phyloP scores from a whole-genome alignment of 2,113 vertebrate genomes.

The Ardeotis arabs region DNA sequence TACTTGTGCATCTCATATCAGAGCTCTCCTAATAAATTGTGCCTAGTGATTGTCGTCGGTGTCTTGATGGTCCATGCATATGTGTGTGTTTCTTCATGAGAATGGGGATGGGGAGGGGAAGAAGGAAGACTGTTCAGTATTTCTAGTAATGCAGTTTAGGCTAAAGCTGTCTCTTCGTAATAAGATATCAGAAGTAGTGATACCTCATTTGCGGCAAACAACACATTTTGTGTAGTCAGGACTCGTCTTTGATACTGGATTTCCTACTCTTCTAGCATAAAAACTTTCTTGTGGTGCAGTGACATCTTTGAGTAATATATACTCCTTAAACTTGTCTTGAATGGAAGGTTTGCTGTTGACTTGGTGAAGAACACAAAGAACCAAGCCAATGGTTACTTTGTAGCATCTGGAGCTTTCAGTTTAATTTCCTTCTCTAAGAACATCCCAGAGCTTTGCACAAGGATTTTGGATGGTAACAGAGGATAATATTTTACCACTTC shows the following conservation, averaged over 20 bases:
- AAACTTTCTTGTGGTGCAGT: not conserved
- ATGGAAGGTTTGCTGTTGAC: not conserved
- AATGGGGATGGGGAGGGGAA: not conserved
- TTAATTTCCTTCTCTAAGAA: not conserved
- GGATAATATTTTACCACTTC: not conserved
- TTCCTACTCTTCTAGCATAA: not conserved
- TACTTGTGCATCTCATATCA: not conserved
- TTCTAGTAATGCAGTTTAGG: not conserved
- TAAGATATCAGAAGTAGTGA: not conserved
- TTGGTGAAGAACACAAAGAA: not conserved
- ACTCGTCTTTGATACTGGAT: not conserved
- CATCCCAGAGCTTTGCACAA: not conserved
- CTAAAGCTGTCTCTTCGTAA: not conserved
- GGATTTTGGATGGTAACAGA: not conserved
- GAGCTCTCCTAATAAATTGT: not conserved
- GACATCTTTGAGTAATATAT: not conserved
- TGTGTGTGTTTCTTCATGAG: not conserved
- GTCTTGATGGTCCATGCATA: not conserved
- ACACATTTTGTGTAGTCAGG: not conserved
- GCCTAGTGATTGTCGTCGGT: not conserved
- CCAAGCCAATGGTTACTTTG: not conserved
- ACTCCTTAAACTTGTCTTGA: not conserved
- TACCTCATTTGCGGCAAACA: not conserved
- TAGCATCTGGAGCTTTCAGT: not conserved
- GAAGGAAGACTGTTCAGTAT: not conserved